phyloP scores from a whole-genome alignment of 1,140 invertebrate genomes.

The Lepidurus packardi region DNA sequence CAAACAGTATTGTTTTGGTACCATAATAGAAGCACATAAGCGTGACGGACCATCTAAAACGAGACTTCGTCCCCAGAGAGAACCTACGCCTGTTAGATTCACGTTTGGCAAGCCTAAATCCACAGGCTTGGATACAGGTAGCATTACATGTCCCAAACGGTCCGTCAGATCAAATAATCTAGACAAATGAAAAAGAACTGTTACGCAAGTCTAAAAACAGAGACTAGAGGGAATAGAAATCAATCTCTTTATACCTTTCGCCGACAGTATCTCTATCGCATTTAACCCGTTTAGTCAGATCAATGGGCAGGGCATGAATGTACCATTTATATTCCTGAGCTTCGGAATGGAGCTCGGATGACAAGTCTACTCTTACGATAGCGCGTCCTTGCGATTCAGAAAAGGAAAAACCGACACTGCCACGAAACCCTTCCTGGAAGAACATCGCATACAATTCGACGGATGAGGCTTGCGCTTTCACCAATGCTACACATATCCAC shows the following conservation, averaged over 20 bases:
- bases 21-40: slow-evolving; percentile 42
- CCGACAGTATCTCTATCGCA: neutral
- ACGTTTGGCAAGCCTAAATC: slow-evolving; percentile 35
- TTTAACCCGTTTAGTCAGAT: neutral
- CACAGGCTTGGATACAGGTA: slow-evolving; percentile 33
- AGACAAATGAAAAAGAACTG: neutral
- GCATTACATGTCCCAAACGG: slow-evolving; percentile 30
- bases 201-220: neutral
- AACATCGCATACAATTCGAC: neutral
- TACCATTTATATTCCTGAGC: slow-evolving; percentile 31
- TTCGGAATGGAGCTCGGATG: slow-evolving; percentile 35
- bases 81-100: slow-evolving; percentile 40
- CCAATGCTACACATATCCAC: neutral
- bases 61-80: slow-evolving; percentile 44
- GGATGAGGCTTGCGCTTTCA: neutral
- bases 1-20: neutral
- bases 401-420: neutral
- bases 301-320: neutral
- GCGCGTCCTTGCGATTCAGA: neutral
- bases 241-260: neutral
- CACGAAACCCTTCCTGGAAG: neutral
- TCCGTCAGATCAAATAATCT: neutral
- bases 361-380: neutral
- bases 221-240: neutral
- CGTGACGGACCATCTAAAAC: slow-evolving; percentile 39